Conservation (phyloP, 2,797 vertebrate species). For the Gadopsis bispinosus region DNA sequence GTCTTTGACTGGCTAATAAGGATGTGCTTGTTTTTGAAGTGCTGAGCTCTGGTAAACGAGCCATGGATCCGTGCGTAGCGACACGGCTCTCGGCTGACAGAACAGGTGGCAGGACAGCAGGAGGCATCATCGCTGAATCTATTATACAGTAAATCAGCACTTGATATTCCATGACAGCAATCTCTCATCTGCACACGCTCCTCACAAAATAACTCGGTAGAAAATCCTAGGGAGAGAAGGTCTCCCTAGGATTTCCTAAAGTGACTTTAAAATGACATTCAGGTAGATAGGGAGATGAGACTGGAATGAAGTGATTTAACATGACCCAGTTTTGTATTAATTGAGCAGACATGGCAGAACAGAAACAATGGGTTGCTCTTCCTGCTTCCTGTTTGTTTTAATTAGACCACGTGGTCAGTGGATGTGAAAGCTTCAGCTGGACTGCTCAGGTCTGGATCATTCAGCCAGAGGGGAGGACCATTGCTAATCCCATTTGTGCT, state of each 20-base stretch:
- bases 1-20: conserved; percentile 63
- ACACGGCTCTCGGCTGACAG: conserved; percentile 65
- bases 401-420: conserved; percentile 8
- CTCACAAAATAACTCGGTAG: conserved; percentile 8
- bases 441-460: conserved; percentile 24
- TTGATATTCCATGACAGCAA: conserved; percentile 76
- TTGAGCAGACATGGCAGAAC: conserved; percentile 6
- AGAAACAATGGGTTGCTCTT: conserved; percentile 1
- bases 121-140: conserved; percentile 78
- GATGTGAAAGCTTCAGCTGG: not conserved
- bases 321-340: conserved; percentile 16
- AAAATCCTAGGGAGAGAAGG: conserved; percentile 27
- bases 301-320: not conserved
- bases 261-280: conserved; percentile 32
- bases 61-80: conserved; percentile 44
- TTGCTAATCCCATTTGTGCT: conserved; percentile 36
- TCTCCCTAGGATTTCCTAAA: conserved; percentile 12
- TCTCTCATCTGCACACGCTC: conserved; percentile 55
- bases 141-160: conserved; percentile 80
- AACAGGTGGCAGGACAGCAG: conserved; percentile 85
- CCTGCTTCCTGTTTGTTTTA: conserved; percentile 23
- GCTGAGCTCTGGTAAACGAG: conserved; percentile 66
- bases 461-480: conserved; percentile 20
- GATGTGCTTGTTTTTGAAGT: conserved; percentile 59
- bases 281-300: conserved; percentile 16